Conservation (phyloP, 2,797 vertebrate species). For the Smutsia temminckii region DNA sequence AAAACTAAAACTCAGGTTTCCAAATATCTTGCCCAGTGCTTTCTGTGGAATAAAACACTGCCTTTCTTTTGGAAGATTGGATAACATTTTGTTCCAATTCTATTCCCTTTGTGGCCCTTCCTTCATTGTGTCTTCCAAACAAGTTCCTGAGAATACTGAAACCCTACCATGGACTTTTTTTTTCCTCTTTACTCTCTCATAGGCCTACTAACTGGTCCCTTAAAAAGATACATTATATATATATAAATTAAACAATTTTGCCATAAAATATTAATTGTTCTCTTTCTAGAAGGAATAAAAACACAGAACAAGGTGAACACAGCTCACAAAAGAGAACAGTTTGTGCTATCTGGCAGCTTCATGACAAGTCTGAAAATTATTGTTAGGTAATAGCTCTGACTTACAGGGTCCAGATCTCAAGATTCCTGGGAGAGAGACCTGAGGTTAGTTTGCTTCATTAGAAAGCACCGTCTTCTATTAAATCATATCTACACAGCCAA, state of each 20-base stretch:
- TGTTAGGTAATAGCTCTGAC: background rate
- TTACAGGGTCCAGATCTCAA: background rate
- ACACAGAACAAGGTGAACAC: background rate
- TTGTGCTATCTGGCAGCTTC: background rate
- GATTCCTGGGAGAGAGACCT: background rate
- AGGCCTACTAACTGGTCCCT: background rate
- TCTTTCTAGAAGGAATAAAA: slow-evolving; percentile 43
- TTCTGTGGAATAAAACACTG: background rate
- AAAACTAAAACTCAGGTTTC: background rate
- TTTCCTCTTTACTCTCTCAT: background rate
- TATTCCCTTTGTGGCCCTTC: background rate
- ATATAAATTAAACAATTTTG: background rate
- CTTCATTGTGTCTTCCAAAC: background rate
- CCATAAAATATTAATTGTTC: background rate
- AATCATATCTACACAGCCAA: slow-evolving; percentile 52
- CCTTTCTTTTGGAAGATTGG: background rate
- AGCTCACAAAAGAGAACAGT: slow-evolving; percentile 18
- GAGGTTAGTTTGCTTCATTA: slow-evolving; percentile 35
- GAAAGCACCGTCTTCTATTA: slow-evolving; percentile 47
- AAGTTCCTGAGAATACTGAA: background rate
- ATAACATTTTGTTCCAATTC: background rate
- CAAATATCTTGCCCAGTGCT: background rate
- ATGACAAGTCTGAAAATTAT: slow-evolving; percentile 33
- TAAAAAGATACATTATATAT: slow-evolving; percentile 11
- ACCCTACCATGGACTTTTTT: background rate